Percentiles rank a stretch among this genome's conserved stretches.
Conservation (phyloP, 2,797 vertebrate genomes). For the Manis javanica region DNA sequence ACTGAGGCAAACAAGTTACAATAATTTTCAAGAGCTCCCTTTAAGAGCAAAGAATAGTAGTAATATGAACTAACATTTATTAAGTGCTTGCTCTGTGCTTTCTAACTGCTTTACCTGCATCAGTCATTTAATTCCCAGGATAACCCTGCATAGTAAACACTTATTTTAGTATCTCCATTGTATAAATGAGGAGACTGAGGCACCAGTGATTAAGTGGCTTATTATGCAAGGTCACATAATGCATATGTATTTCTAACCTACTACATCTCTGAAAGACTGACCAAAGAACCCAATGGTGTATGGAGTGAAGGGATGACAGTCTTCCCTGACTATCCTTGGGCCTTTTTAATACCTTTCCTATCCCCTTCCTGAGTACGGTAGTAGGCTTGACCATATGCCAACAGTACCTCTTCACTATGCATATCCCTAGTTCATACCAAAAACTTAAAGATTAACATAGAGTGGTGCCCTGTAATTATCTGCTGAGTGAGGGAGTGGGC, state of each 20-base stretch:
- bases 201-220: neutral
- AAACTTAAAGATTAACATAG: neutral
- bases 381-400: too few species aligned
- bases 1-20: neutral
- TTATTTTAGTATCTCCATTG: neutral
- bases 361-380: neutral
- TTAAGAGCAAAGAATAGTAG: neutral
- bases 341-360: neutral
- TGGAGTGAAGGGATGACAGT: neutral
- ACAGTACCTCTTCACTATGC: neutral
- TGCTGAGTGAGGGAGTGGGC: neutral
- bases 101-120: neutral
- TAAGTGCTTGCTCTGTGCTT: neutral
- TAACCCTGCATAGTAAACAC: neutral
- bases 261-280: accelerated
- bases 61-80: neutral
- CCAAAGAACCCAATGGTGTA: neutral
- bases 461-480: neutral
- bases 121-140: too few species aligned
- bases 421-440: neutral
- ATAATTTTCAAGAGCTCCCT: neutral
- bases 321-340: neutral
- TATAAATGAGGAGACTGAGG: neutral
- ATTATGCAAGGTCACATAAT: neutral
- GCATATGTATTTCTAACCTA: too few species aligned